These are phyloP conservation scores for Trematomus bernacchii DNA, from an alignment of 2,797 vertebrate species.

Conservation along the genomic window DNA sequence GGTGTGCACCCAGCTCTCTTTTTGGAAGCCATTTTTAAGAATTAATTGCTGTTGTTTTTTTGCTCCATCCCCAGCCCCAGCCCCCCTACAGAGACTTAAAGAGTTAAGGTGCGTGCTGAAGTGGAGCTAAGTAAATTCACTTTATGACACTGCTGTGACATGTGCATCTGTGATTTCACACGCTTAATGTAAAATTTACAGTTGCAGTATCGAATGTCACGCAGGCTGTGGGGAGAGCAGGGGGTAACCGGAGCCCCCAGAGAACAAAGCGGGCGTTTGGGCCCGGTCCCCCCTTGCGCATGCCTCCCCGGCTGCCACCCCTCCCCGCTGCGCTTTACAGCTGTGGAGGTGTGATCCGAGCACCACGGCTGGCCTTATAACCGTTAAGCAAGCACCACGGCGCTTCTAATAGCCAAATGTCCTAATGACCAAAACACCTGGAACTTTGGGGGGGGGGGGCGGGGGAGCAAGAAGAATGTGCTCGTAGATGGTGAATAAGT, in stretches of 20 bases:
- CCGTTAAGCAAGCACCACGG: constrained; percentile 78
- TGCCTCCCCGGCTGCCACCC: constrained; percentile 84
- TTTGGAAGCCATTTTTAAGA: constrained; percentile 58
- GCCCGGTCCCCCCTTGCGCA: constrained; percentile 84
- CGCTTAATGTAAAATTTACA: constrained; percentile 90
- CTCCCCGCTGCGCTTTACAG: constrained; percentile 85
- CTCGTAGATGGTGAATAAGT: constrained; percentile 29
- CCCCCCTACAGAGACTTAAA: constrained; percentile 73
- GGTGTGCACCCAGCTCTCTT: constrained; percentile 55
- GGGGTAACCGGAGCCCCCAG: constrained; percentile 90
- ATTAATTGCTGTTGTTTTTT: constrained; percentile 77
- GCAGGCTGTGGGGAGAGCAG: constrained; percentile 77
- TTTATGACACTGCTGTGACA: constrained; percentile 88
- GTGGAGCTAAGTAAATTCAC: constrained; percentile 86
- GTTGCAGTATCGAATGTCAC: constrained; percentile 90
- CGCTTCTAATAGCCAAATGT: constrained; percentile 71
- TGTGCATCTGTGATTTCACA: constrained; percentile 93
- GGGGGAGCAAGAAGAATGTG: constrained; percentile 35
- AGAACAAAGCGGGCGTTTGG: constrained; percentile 90
- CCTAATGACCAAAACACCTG: constrained; percentile 88
- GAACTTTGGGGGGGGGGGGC: constrained; percentile 47
- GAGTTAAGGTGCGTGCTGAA: constrained; percentile 79
- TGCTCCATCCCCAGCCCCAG: constrained; percentile 29
- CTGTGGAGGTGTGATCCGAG: constrained; percentile 90
- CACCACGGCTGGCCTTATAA: constrained; percentile 81